Base-by-base conservation (phyloP, 2,113 vertebrate species). In the Melanotaenia duboulayi region DNA sequence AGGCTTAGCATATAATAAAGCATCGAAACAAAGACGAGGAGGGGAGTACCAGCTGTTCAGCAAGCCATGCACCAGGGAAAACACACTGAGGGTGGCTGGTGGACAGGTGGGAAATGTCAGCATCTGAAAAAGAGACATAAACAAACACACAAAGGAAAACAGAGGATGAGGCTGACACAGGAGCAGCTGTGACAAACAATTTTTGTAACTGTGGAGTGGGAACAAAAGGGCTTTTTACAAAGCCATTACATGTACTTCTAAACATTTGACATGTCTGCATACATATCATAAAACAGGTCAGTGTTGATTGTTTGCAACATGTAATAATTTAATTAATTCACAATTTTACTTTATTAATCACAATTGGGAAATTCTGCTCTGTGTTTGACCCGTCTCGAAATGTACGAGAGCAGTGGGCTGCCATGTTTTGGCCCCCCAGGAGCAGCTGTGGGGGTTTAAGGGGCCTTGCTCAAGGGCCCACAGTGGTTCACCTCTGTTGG, bases 91-190 rank as follows among this genome's bases (percentile, higher is more conserved):
- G 39, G 44, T 61, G 69, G 72, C 66, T 52, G 67, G 70, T 73
- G 76, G 76, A 82, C 81, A 87, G 82, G 79, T 84, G 84, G 87
- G 74, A 74, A 71, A 84, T 88, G 84, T 80, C 78, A 77, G 78
- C 81, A 24, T 84, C 68, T 82, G 74, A 88, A 71, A 82, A 60
- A 72, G 65, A 85, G 73, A 86, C 62, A 65, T 54, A 58, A 46
- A 79, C 68, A 83, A 25, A 73, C 35, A 68, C 14, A 74, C 50
- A 81, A 63, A 71, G 52, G 25, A 61, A 81, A 59, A 52, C 55
- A 20, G 28, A 8, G 55, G 65, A 61, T 52, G 57, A 58, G 60
- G 62, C 39, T 66, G 67, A 78, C 39, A 17, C 72, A 24, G 46
- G 48, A 80, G 70, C 82, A 84, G 76, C 82, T 84, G 78, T 42